Percentiles rank a stretch among this genome's conserved stretches.
Evolutionary conservation across 2,888 invertebrate genomes (phyloP).

Genomic region (Rhimphoctona megacephalus): DNA sequence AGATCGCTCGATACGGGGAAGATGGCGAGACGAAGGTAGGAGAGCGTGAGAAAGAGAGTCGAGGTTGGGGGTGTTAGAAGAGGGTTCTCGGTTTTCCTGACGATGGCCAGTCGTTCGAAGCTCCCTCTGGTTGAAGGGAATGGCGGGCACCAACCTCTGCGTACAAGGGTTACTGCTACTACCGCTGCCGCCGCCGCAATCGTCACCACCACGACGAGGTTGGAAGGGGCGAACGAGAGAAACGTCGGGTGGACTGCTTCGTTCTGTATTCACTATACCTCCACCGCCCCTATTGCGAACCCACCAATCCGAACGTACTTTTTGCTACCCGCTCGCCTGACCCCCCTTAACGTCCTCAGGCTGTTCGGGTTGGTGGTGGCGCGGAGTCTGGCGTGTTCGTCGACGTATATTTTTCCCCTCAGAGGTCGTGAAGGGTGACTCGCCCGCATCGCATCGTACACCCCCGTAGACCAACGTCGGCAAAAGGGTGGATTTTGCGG

Average conservation of each 20-base stretch:
- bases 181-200: constrained; percentile 15
- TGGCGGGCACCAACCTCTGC: constrained; percentile 56
- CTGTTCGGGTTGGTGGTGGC: constrained; percentile 62
- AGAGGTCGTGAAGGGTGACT: constrained; percentile 82
- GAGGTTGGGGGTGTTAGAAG: constrained; percentile 32
- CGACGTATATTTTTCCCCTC: constrained; percentile 83
- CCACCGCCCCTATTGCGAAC: constrained; percentile 73
- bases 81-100: constrained; percentile 54
- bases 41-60: constrained; percentile 56
- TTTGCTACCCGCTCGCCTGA: constrained; percentile 79
- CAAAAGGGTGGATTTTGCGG: constrained; percentile 41
- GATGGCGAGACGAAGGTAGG: constrained; percentile 57
- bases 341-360: constrained; percentile 59
- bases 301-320: constrained; percentile 81
- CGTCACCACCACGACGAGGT: constrained; percentile 47
- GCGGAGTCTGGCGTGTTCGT: constrained; percentile 72
- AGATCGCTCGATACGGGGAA: constrained; percentile 50
- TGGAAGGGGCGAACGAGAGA: constrained; percentile 72
- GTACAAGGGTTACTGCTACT: constrained; percentile 50
- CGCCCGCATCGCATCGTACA: constrained; percentile 71
- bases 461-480: constrained; percentile 38
- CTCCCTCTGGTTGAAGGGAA: constrained; percentile 41
- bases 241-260: constrained; percentile 61
- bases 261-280: constrained; percentile 46
- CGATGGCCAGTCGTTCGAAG: constrained; percentile 58